Evolutionary conservation across 2,797 vertebrate species (phyloP), one percentile per base, ranked within the genome.

Genomic region (Percopsis omiscomaycus): DNA sequence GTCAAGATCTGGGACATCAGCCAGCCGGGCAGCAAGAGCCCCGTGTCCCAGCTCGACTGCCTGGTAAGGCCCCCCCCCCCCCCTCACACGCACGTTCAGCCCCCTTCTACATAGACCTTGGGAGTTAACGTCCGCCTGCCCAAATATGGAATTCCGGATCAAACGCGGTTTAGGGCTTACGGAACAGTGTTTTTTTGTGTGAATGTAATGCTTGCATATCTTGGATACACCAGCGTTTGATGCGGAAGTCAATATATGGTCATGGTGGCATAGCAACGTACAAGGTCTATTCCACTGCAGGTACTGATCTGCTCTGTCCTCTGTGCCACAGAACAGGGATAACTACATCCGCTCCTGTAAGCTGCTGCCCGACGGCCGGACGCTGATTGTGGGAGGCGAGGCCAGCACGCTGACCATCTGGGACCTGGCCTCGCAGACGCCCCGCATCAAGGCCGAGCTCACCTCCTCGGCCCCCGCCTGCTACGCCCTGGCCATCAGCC

Each of bases 1-100:
- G 96, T 98, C 76, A 98, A 98, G 91, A 97, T 98, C 88, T 98
- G 96, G 96, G 96, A 97, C 85, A 97, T 97, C 80, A 96, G 95
- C 88, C 95, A 97, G 83, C 95, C 95, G 0, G 95, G 95, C 85
- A 96, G 95, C 86, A 96, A 97, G 89, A 97, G 95, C 75, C 95
- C 96, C 0, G 95, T 97, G 71, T 97, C 96, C 80, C 96, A 97
- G 82, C 92, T 97, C 28, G 95, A 97, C 89, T 97, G 95, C 80
- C 89, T 97, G 94, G 96, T 97, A 82, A 92, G 94, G n/a, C 30
- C 52, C 51, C 66, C 48, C 69, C 49, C 55, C 5, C 3, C 16
- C 6, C 55, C 10, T 37, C 32, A 37, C 32, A 2, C 9, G 32
- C 1, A 37, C 5, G 32, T n/a, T n/a, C n/a, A n/a, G n/a, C n/a